These are phyloP conservation scores for Plutella xylostella DNA, from an alignment of 2,888 invertebrate genomes.

Conservation along the genomic window DNA sequence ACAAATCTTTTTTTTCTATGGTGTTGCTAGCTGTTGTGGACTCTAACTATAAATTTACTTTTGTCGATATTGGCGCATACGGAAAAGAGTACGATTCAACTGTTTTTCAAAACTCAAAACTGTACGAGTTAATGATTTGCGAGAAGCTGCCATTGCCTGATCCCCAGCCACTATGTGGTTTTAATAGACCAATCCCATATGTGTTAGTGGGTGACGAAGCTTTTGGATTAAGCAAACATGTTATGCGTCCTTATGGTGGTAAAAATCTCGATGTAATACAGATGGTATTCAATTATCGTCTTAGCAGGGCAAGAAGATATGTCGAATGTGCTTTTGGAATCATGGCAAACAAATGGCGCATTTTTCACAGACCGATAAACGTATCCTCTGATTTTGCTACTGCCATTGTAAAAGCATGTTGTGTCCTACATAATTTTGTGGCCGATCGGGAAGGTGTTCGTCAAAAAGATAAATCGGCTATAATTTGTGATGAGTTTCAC, in stretches of 20 bases:
- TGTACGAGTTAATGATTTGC: too few species aligned
- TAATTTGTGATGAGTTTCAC: too few species aligned
- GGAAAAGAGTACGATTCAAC: conserved; percentile 14
- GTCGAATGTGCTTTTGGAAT: conserved; percentile 7
- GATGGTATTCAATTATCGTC: conserved; percentile 9
- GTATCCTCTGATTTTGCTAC: too few species aligned
- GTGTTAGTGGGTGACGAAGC: neutral
- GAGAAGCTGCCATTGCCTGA: too few species aligned
- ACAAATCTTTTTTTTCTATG: conserved; percentile 7
- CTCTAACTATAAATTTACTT: conserved; percentile 12
- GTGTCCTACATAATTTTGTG: too few species aligned
- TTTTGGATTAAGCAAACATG: neutral
- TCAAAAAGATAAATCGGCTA: too few species aligned
- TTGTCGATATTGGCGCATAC: conserved; percentile 15
- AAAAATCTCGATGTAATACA: conserved; percentile 6
- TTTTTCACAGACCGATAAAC: conserved; percentile 1
- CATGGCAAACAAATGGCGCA: conserved; percentile 5
- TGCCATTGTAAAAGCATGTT: too few species aligned
- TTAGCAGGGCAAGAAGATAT: neutral
- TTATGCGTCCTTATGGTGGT: conserved; percentile 1
- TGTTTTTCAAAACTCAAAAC: conserved; percentile 12
- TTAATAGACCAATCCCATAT: conserved; percentile 1
- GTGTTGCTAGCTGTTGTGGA: conserved; percentile 9
- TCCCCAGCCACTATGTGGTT: too few species aligned
- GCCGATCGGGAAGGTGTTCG: too few species aligned